phyloP scores from a whole-genome alignment of 2,888 invertebrate genomes.

The Seira sanloemensis region DNA sequence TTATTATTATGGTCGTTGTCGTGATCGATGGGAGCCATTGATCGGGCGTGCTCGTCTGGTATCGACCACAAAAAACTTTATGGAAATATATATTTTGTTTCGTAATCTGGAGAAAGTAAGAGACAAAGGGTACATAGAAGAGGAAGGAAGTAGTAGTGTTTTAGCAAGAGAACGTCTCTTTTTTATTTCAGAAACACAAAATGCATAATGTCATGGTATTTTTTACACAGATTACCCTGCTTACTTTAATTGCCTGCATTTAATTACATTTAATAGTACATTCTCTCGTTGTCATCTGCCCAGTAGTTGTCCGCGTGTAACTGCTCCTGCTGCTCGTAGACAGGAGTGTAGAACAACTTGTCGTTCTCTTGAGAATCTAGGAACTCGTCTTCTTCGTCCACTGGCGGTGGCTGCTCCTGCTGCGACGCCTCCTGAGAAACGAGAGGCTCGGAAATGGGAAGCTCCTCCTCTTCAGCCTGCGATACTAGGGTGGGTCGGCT shows the following conservation, averaged over 20 bases:
- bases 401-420: background rate
- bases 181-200: slow-evolving; percentile 1
- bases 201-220: background rate
- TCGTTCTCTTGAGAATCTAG: slow-evolving; percentile 29
- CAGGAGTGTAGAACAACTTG: slow-evolving; percentile 25
- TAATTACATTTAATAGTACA: slow-evolving; percentile 16
- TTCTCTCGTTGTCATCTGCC: slow-evolving; percentile 9
- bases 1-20: slow-evolving; percentile 15
- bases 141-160: background rate
- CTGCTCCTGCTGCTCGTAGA: slow-evolving; percentile 30
- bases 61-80: background rate
- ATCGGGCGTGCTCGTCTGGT: background rate
- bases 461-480: background rate
- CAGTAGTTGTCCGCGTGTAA: slow-evolving; percentile 20
- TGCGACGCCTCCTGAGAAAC: slow-evolving; percentile 2
- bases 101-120: too few relatives aligned
- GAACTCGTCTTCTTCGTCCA: slow-evolving; percentile 26
- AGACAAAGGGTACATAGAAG: background rate
- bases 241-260: background rate
- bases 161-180: background rate
- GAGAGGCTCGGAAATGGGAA: background rate
- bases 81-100: background rate
- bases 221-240: background rate
- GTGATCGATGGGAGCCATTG: background rate
- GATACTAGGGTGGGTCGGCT: too few relatives aligned